phyloP scores from a whole-genome alignment of 2,113 vertebrate genomes.

The Sminthopsis crassicaudata region DNA sequence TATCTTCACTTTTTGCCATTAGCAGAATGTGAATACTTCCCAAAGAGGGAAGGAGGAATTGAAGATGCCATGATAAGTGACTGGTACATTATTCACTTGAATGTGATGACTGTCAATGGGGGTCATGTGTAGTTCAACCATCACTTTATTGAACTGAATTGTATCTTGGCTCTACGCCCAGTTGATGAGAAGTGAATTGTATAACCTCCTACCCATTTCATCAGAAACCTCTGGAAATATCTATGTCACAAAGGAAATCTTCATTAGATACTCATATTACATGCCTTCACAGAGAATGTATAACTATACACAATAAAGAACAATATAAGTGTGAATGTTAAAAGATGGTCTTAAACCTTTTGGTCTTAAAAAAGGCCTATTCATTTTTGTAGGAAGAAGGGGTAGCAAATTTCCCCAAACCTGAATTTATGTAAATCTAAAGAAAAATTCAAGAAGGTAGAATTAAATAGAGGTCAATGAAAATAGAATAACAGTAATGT shows the following conservation, averaged over 20 bases:
- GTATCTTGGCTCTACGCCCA: background rate
- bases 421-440: background rate
- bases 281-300: background rate
- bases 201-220: background rate
- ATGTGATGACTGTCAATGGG: background rate
- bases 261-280: background rate
- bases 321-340: background rate
- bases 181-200: constrained; percentile 2
- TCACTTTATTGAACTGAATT: background rate
- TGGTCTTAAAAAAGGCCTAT: background rate
- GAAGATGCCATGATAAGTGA: background rate
- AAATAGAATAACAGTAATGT: background rate
- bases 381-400: background rate
- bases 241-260: background rate
- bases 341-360: too few species aligned
- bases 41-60: background rate
- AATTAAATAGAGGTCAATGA: background rate
- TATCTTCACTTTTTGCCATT: background rate
- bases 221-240: background rate
- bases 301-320: background rate
- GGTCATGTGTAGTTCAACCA: background rate
- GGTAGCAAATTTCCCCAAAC: background rate
- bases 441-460: background rate
- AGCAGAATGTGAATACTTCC: background rate
- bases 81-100: background rate